These are phyloP conservation scores for Dreissena rostriformis DNA, from an alignment of 1,140 invertebrate genomes.

Conservation along the genomic window DNA sequence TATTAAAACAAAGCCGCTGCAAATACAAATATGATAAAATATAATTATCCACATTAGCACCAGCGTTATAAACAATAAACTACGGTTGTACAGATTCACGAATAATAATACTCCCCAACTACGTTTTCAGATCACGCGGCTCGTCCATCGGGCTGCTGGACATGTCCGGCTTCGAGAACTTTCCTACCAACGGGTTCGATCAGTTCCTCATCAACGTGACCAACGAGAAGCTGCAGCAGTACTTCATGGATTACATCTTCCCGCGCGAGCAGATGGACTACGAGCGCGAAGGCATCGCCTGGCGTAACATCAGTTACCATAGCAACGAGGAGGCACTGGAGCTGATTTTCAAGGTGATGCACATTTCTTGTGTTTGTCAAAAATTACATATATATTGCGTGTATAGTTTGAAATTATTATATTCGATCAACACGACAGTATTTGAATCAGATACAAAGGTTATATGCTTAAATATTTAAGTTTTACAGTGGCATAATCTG, in stretches of 20 bases:
- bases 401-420: no score
- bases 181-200: conserved; percentile 90
- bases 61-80: no score
- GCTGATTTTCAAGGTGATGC: conserved; percentile 62
- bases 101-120: neutral
- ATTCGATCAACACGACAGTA: no score
- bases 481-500: no score
- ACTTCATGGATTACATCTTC: conserved; percentile 92
- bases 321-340: conserved; percentile 85
- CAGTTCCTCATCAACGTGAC: conserved; percentile 82
- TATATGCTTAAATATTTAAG: no score
- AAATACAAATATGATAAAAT: no score
- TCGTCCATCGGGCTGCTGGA: conserved; percentile 86
- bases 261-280: conserved; percentile 90
- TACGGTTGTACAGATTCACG: no score
- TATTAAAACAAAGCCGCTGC: no score
- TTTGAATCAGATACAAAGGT: no score
- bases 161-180: conserved; percentile 93
- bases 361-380: no score
- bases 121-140: conserved; percentile 54
- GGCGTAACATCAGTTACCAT: conserved; percentile 86
- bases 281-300: conserved; percentile 89
- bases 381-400: no score
- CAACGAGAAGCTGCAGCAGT: conserved; percentile 86
- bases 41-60: no score